A percentile compares a stretch with the other conserved stretches of the same genome.
Conservation (phyloP, 1,140 invertebrate species). For the Drosophila saltans region DNA sequence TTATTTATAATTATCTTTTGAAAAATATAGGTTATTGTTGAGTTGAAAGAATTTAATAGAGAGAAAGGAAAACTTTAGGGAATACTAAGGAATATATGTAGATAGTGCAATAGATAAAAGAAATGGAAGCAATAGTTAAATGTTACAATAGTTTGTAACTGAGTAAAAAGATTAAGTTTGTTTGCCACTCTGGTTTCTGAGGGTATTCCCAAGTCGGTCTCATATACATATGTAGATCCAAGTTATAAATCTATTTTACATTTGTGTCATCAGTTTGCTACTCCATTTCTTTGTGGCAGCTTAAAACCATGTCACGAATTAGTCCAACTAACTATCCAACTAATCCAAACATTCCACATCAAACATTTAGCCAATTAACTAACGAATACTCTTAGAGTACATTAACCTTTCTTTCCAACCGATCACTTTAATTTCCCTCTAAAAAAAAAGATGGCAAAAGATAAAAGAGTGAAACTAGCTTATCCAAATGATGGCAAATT, state of each 20-base stretch:
- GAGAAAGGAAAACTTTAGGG: too few species aligned
- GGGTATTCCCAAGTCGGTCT: too few species aligned
- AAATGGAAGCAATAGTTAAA: too few species aligned
- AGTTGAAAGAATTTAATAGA: too few species aligned
- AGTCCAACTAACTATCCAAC: not conserved
- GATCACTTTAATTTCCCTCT: constrained; percentile 37
- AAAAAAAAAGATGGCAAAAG: constrained; percentile 24
- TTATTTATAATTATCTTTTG: not conserved
- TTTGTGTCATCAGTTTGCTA: not conserved
- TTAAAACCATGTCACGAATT: not conserved
- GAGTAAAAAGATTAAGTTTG: too few species aligned
- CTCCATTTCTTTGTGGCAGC: not conserved
- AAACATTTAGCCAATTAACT: constrained; percentile 28
- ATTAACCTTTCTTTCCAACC: constrained; percentile 28
- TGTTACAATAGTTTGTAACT: too few species aligned
- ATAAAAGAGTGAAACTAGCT: too few species aligned
- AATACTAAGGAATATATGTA: too few species aligned
- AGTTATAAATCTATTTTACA: too few species aligned
- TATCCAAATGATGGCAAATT: not conserved
- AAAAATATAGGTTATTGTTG: not conserved
- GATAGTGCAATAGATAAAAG: too few species aligned
- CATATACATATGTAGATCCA: too few species aligned
- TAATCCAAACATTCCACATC: not conserved
- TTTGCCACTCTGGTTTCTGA: too few species aligned
- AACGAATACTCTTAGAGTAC: constrained; percentile 21